Percentiles rank a stretch among this genome's conserved stretches.
phyloP scores from a whole-genome alignment of 2,797 vertebrate species.

The Danio kyathit region DNA sequence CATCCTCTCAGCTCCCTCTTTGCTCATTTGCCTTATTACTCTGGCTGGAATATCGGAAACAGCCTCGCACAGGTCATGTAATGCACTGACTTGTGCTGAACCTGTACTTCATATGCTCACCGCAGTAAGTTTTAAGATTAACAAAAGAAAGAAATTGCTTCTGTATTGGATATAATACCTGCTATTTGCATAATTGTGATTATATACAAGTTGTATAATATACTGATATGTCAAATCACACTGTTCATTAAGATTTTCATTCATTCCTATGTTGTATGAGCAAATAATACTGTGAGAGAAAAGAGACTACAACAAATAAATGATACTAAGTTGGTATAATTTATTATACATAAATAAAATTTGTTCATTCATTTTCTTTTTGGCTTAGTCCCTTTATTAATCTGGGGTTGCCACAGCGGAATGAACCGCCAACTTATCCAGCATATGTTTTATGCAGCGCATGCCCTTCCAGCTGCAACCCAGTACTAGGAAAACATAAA shows the following conservation, averaged over 20 bases:
- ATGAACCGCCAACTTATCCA: too few relatives aligned
- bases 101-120: background rate
- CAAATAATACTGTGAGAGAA: background rate
- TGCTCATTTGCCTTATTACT: conserved; percentile 33
- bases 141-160: too few relatives aligned
- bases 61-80: background rate
- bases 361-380: too few relatives aligned
- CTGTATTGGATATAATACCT: background rate
- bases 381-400: too few relatives aligned
- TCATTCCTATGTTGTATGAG: background rate
- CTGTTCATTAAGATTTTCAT: background rate
- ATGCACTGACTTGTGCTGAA: background rate
- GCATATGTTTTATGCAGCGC: too few relatives aligned
- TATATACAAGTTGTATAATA: background rate
- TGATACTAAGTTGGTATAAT: too few relatives aligned
- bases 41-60: conserved; percentile 11
- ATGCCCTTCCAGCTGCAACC: too few relatives aligned
- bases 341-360: too few relatives aligned
- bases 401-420: too few relatives aligned
- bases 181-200: background rate
- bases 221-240: too few relatives aligned
- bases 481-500: too few relatives aligned
- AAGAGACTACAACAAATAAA: background rate
- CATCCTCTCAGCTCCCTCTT: background rate
- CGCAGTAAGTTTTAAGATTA: background rate